These are phyloP conservation scores for Clangula hyemalis DNA, from an alignment of 2,797 vertebrate genomes.

Conservation along the genomic window DNA sequence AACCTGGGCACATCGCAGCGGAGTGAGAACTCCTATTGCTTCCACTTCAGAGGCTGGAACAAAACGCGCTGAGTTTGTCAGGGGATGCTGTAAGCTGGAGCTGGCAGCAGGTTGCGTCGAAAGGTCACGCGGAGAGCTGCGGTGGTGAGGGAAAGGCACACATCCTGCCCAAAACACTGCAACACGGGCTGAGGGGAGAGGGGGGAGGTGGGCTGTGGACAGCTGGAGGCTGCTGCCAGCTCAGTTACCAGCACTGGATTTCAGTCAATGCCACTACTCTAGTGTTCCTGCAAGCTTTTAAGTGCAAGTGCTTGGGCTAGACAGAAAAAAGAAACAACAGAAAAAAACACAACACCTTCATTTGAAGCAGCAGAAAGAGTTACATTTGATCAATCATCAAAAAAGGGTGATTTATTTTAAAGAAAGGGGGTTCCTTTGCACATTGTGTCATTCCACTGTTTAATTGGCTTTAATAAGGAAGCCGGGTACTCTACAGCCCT, in stretches of 20 bases:
- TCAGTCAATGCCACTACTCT: background rate
- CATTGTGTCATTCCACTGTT: background rate
- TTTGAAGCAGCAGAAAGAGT: background rate
- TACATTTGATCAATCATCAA: background rate
- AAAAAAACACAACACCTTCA: background rate
- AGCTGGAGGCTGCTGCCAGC: background rate
- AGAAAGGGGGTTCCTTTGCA: background rate
- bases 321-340: background rate
- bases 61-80: background rate
- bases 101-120: background rate
- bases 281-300: background rate
- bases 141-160: background rate
- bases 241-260: background rate
- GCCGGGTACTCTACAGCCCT: accelerated
- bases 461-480: background rate
- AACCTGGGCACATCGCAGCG: background rate
- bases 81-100: background rate
- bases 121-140: background rate
- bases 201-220: background rate
- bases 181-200: background rate
- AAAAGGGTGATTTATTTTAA: background rate
- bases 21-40: background rate
- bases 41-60: background rate
- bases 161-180: background rate
- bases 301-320: background rate